Percentiles rank a stretch among this genome's conserved stretches.
Evolutionary conservation across 1,140 invertebrate genomes (phyloP).

Genomic region (Gonioctena quinquepunctata): DNA sequence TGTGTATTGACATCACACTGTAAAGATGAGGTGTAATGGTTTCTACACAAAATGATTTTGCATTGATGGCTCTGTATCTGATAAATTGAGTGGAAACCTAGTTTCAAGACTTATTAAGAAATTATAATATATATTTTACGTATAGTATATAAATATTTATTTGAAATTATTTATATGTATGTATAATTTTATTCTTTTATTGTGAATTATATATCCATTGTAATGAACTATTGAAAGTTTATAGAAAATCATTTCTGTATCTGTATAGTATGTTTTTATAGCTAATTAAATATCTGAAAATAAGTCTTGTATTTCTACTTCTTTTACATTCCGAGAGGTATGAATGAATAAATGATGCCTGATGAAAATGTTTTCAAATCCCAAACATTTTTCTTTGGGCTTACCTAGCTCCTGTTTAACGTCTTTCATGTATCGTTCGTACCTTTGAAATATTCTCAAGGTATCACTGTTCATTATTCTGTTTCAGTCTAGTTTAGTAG

Average conservation of each 20-base stretch:
- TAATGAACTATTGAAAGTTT: slow-evolving; percentile 1
- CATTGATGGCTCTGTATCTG: neutral
- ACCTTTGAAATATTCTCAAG: too few relatives aligned
- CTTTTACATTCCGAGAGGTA: too few relatives aligned
- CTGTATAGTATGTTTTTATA: slow-evolving; percentile 4
- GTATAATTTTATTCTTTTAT: slow-evolving; percentile 15
- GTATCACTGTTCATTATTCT: too few relatives aligned
- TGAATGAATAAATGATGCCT: too few relatives aligned
- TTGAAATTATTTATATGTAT: slow-evolving; percentile 12
- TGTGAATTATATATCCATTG: neutral
- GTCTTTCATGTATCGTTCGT: too few relatives aligned
- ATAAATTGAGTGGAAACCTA: slow-evolving; percentile 1
- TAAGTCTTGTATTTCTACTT: neutral
- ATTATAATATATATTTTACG: slow-evolving; percentile 11
- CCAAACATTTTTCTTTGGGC: too few relatives aligned
- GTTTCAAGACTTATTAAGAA: slow-evolving; percentile 11
- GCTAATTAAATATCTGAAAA: slow-evolving; percentile 4
- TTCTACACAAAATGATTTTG: too few relatives aligned
- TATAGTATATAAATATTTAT: slow-evolving; percentile 12
- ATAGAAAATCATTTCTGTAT: neutral
- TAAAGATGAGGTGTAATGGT: too few relatives aligned
- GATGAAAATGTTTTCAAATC: too few relatives aligned
- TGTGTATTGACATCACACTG: too few relatives aligned
- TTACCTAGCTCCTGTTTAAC: too few relatives aligned
- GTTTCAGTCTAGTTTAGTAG: too few relatives aligned